These are phyloP conservation scores for Nothoprocta perdicaria DNA, from an alignment of 2,113 vertebrate species.

Conservation along the genomic window DNA sequence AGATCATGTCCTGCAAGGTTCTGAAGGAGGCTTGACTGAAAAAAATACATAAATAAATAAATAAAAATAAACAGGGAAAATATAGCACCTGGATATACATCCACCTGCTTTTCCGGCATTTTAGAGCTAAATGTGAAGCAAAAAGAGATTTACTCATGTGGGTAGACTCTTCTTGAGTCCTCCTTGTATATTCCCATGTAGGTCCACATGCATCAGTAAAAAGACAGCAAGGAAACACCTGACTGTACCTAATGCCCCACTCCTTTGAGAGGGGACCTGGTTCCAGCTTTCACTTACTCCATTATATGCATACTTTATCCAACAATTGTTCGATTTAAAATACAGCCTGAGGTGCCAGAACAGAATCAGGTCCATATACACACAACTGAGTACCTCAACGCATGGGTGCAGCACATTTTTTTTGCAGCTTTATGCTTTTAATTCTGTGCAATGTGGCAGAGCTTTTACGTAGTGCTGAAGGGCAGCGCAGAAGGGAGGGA, in stretches of 20 bases:
- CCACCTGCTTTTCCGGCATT: background rate
- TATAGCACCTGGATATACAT: background rate
- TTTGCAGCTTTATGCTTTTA: background rate
- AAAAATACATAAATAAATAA: background rate
- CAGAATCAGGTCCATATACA: background rate
- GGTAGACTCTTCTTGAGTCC: background rate
- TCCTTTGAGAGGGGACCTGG: background rate
- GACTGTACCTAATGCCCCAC: background rate
- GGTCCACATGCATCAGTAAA: background rate
- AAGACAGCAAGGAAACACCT: background rate
- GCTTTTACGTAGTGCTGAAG: background rate
- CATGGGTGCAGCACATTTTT: background rate
- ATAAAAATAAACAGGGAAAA: background rate
- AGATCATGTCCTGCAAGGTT: background rate
- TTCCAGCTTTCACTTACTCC: background rate
- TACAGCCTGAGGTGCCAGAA: background rate
- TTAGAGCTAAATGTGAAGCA: background rate
- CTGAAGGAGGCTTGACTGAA: background rate
- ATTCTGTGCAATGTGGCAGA: background rate
- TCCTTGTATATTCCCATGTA: background rate
- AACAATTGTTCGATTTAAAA: background rate
- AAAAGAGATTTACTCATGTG: background rate
- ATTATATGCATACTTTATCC: background rate
- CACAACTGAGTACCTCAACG: background rate
- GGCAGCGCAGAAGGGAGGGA: background rate